These are phyloP conservation scores for Diadegma fenestrale DNA, from an alignment of 2,888 invertebrate genomes.

Conservation along the genomic window DNA sequence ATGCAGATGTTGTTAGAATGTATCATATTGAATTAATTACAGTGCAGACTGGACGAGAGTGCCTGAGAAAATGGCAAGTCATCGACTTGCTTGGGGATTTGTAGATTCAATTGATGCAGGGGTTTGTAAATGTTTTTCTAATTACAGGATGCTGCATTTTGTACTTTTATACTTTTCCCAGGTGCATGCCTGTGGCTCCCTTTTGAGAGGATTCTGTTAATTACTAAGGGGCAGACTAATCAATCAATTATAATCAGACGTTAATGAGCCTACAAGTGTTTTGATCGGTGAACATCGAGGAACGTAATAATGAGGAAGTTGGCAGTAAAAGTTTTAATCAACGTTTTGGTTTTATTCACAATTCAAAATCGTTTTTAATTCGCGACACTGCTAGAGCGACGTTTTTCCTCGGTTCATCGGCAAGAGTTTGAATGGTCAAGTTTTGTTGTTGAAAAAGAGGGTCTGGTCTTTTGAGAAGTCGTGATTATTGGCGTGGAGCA, in stretches of 20 bases:
- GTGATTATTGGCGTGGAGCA: conserved; percentile 27
- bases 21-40: conserved; percentile 32
- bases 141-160: background rate
- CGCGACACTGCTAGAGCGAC: background rate
- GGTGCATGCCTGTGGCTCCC: too few species aligned
- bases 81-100: background rate
- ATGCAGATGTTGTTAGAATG: conserved; percentile 57
- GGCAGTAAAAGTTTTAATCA: background rate
- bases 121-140: background rate
- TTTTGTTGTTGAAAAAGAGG: background rate
- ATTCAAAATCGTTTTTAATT: background rate
- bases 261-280: too few species aligned
- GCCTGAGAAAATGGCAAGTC: background rate
- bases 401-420: background rate
- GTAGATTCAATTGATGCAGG: background rate
- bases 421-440: background rate
- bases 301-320: background rate
- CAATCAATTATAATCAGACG: too few species aligned
- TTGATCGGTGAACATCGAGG: too few species aligned
- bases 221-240: too few species aligned
- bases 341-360: background rate
- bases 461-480: background rate
- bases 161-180: background rate
- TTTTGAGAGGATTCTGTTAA: too few species aligned
- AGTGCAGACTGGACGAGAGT: background rate